Evolutionary conservation across 2,888 invertebrate genomes (phyloP).

Genomic region (Synergus gifuensis): DNA sequence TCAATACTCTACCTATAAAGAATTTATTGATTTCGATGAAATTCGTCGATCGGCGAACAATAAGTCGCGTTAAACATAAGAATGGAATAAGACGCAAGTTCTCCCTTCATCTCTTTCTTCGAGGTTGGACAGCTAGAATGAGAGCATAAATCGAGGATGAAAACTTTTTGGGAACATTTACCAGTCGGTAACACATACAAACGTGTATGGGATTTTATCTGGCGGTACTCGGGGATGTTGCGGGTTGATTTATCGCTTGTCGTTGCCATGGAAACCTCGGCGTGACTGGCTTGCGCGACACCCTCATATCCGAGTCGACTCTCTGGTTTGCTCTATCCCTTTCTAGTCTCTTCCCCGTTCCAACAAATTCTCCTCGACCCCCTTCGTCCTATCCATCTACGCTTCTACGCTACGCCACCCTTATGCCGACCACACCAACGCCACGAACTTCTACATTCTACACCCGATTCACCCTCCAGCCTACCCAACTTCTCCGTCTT

Average conservation of each 20-base stretch:
- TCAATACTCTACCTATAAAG: conserved; percentile 13
- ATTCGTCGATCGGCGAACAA: conserved; percentile 11
- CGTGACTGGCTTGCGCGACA: conserved; percentile 77
- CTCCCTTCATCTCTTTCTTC: conserved; percentile 49
- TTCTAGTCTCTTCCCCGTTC: conserved; percentile 42
- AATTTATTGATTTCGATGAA: conserved; percentile 11
- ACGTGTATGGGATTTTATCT: conserved; percentile 74
- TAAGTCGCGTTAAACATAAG: conserved; percentile 16
- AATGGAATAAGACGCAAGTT: conserved; percentile 12
- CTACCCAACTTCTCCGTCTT: conserved; percentile 41
- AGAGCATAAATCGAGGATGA: conserved; percentile 65
- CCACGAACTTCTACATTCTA: conserved; percentile 29
- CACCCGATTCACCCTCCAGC: conserved; percentile 43
- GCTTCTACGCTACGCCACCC: conserved; percentile 27
- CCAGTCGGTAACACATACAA: conserved; percentile 63
- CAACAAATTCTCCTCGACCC: conserved; percentile 38
- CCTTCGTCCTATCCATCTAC: conserved; percentile 30
- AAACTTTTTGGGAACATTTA: conserved; percentile 66
- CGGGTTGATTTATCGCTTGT: conserved; percentile 77
- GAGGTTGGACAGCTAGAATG: conserved; percentile 52
- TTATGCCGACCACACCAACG: conserved; percentile 32
- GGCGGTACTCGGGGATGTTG: conserved; percentile 74
- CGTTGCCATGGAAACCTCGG: conserved; percentile 76
- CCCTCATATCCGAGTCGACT: conserved; percentile 75
- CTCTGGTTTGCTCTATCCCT: conserved; percentile 47